A percentile compares a stretch with the other conserved stretches of the same genome.
These are phyloP conservation scores for Drosophila pachea DNA, from an alignment of 1,140 invertebrate species.

Conservation along the genomic window DNA sequence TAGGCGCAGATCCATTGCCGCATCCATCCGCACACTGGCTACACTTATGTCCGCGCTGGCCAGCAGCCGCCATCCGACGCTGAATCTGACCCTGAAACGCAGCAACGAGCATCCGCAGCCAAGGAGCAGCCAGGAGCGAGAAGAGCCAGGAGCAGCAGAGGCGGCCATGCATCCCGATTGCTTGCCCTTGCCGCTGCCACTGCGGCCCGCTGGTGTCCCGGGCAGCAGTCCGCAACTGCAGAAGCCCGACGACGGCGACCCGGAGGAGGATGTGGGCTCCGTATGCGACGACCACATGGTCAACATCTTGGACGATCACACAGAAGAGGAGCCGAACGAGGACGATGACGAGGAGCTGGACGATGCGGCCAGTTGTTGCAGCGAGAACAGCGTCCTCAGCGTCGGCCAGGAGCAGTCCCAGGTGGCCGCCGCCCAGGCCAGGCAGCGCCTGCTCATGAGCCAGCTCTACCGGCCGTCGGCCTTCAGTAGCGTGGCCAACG, in stretches of 20 bases:
- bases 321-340: constrained; percentile 15
- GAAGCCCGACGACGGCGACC: constrained; percentile 20
- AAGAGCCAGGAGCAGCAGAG: constrained; percentile 11
- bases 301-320: constrained; percentile 57
- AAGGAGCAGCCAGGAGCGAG: too few relatives aligned
- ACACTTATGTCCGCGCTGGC: constrained; percentile 73
- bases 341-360: constrained; percentile 48
- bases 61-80: constrained; percentile 61
- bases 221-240: constrained; percentile 63
- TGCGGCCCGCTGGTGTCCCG: constrained; percentile 30
- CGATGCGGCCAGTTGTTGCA: constrained; percentile 80
- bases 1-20: constrained; percentile 9
- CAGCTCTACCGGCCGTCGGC: constrained; percentile 68
- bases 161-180: constrained; percentile 67
- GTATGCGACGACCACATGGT: constrained; percentile 51
- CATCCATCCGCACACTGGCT: constrained; percentile 7
- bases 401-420: constrained; percentile 83
- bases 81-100: constrained; percentile 53
- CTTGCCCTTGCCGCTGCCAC: constrained; percentile 59
- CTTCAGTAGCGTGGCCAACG: constrained; percentile 56
- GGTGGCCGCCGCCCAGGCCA: constrained; percentile 44
- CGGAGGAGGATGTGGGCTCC: constrained; percentile 35
- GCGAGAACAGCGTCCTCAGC: constrained; percentile 84
- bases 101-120: constrained; percentile 21
- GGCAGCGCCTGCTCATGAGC: constrained; percentile 59